Conservation (phyloP, 2,797 vertebrate species). For the Ptychadena robeensis region DNA sequence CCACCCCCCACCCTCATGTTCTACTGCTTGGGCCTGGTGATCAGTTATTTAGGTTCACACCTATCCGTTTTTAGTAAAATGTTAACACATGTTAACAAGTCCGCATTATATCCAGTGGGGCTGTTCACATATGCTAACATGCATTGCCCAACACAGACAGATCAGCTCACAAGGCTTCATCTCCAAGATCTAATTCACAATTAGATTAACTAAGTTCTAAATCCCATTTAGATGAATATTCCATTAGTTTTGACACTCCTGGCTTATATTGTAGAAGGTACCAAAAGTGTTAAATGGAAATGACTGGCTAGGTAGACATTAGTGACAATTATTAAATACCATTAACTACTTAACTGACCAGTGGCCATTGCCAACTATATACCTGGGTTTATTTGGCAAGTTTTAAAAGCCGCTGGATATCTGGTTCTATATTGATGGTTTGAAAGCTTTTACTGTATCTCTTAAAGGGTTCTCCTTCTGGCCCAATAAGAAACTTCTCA, state of each 20-base stretch:
- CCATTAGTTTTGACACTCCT: not conserved
- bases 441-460: constrained; percentile 90
- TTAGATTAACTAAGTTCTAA: no score
- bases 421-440: constrained; percentile 88
- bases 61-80: no score
- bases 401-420: constrained; percentile 92
- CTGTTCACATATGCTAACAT: no score
- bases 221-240: not conserved
- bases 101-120: no score
- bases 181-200: no score
- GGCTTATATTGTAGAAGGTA: not conserved
- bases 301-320: not conserved
- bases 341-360: not conserved
- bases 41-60: no score
- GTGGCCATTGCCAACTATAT: not conserved
- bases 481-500: constrained; percentile 95
- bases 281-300: not conserved
- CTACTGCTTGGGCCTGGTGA: no score
- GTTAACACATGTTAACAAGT: no score
- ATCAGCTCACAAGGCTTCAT: no score
- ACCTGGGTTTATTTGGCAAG: constrained; percentile 83
- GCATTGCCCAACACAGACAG: no score
- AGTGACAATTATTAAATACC: not conserved
- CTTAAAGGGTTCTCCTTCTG: constrained; percentile 94
- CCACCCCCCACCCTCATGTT: no score